These are phyloP conservation scores for Nixonia krombeini DNA, from an alignment of 1,140 invertebrate genomes.

Conservation along the genomic window DNA sequence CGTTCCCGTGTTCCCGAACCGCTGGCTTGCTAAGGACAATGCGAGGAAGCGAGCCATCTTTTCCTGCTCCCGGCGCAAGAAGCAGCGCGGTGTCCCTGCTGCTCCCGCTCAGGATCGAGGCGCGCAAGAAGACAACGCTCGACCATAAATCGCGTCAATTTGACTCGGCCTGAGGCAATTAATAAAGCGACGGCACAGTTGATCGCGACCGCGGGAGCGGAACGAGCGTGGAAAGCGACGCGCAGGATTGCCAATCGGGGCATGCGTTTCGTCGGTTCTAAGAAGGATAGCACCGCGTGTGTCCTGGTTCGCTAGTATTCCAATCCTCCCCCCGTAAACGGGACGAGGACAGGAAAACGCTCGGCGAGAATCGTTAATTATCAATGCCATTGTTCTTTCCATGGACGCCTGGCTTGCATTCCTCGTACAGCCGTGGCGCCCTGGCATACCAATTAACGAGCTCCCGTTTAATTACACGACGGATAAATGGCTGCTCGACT, in stretches of 20 bases:
- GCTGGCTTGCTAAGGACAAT: conserved; percentile 56
- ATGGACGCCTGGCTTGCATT: conserved; percentile 38
- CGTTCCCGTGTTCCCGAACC: conserved; percentile 56
- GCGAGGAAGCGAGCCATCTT: conserved; percentile 58
- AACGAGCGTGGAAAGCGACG: conserved; percentile 7
- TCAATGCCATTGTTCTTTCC: conserved; percentile 42
- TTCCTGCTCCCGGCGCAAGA: conserved; percentile 55
- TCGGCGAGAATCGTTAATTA: conserved; percentile 58
- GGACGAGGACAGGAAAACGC: conserved; percentile 58
- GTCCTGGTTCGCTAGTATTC: conserved; percentile 50
- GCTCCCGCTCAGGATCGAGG: no score
- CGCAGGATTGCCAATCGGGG: conserved; percentile 13
- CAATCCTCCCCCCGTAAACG: conserved; percentile 53
- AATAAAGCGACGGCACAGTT: no score
- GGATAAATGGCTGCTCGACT: not conserved
- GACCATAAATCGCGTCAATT: no score
- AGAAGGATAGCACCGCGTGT: conserved; percentile 44
- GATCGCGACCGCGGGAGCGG: no score
- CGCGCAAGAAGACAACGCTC: no score
- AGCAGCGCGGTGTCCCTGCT: conserved; percentile 19
- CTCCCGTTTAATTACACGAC: conserved; percentile 24
- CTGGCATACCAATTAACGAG: conserved; percentile 39
- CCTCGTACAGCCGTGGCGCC: conserved; percentile 14
- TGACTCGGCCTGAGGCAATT: no score
- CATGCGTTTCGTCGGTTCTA: conserved; percentile 29